These are phyloP conservation scores for Temnothorax nylanderi DNA, from an alignment of 1,140 invertebrate species.

Conservation along the genomic window DNA sequence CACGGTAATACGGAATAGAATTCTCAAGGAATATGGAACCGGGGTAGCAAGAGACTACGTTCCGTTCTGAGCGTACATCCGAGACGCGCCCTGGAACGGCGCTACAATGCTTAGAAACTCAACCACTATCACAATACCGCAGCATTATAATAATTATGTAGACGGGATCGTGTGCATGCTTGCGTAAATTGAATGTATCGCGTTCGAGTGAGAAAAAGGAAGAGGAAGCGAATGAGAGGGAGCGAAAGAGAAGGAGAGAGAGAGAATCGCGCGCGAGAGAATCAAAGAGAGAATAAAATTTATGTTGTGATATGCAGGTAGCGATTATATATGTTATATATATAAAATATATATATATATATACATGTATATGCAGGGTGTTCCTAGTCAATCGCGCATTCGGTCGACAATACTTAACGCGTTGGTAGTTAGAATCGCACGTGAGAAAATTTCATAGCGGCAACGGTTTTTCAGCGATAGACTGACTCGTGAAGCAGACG, in stretches of 20 bases:
- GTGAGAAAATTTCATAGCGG: not conserved
- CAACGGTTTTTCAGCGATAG: not conserved
- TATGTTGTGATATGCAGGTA: constrained; percentile 85
- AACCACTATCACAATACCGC: constrained; percentile 81
- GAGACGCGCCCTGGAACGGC: constrained; percentile 68
- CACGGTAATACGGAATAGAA: constrained; percentile 31
- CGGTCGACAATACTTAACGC: constrained; percentile 22
- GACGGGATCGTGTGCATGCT: constrained; percentile 71
- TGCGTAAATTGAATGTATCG: constrained; percentile 67
- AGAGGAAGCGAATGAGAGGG: constrained; percentile 30
- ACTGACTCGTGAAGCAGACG: not conserved
- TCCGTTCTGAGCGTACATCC: constrained; percentile 6
- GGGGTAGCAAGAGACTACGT: not conserved
- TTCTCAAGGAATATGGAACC: not conserved
- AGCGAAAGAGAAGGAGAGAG: constrained; percentile 1
- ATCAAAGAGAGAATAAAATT: constrained; percentile 75
- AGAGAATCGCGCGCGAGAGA: constrained; percentile 29
- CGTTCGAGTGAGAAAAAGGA: constrained; percentile 53
- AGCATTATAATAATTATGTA: constrained; percentile 84
- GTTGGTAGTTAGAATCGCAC: not conserved
- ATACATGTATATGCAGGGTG: constrained; percentile 38
- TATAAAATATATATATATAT: constrained; percentile 51
- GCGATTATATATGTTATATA: constrained; percentile 76
- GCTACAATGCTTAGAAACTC: constrained; percentile 82
- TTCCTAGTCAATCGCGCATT: constrained; percentile 17